Percentiles rank a stretch among this genome's conserved stretches.
phyloP scores from a whole-genome alignment of 2,888 invertebrate genomes.

The Gymnosoma rotundatum region DNA sequence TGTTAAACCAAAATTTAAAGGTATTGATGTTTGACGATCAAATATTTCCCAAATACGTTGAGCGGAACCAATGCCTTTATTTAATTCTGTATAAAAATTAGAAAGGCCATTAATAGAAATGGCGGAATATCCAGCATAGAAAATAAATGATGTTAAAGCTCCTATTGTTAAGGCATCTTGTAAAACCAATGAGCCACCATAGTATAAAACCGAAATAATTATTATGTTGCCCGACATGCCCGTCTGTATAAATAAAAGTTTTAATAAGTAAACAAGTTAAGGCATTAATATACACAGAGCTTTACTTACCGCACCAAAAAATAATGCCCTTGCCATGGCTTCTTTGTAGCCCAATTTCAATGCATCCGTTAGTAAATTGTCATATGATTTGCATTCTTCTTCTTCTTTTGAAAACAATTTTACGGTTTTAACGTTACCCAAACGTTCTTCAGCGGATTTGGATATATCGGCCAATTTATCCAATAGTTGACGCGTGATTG shows the following conservation, averaged over 20 bases:
- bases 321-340: conserved; percentile 92
- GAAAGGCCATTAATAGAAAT: conserved; percentile 95
- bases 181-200: conserved; percentile 94
- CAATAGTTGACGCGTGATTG: conserved; percentile 91
- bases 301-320: conserved; percentile 91
- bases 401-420: conserved; percentile 95
- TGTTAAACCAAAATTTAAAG: conserved; percentile 83
- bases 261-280: neutral
- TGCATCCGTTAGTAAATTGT: conserved; percentile 87
- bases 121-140: conserved; percentile 97
- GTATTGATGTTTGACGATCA: conserved; percentile 90
- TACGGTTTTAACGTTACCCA: conserved; percentile 95
- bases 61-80: conserved; percentile 96
- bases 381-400: conserved; percentile 88
- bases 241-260: conserved; percentile 83
- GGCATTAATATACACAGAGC: neutral
- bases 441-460: conserved; percentile 94
- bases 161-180: conserved; percentile 91
- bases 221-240: conserved; percentile 95
- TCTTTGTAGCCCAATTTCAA: conserved; percentile 92
- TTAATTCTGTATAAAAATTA: conserved; percentile 96
- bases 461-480: conserved; percentile 86
- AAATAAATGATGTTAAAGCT: conserved; percentile 94
- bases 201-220: conserved; percentile 94
- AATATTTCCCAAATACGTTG: conserved; percentile 94